Evolutionary conservation across 2,113 vertebrate species (phyloP).

Genomic region (Onychostoma macrolepis): DNA sequence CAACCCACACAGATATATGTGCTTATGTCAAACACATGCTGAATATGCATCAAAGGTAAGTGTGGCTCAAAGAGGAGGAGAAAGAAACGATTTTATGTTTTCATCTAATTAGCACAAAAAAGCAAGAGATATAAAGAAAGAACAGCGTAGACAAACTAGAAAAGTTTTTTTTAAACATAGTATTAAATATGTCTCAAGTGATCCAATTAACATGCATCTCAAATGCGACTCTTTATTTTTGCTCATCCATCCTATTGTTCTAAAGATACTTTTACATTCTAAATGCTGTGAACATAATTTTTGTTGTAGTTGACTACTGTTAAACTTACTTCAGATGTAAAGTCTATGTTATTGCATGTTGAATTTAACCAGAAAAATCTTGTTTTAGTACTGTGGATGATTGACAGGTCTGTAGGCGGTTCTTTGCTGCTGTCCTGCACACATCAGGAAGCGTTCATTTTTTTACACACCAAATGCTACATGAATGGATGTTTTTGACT

Average conservation of each 20-base stretch:
- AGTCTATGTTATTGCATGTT: neutral
- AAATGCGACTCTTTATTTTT: neutral
- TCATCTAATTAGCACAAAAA: neutral
- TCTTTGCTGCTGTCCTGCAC: neutral
- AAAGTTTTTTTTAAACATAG: neutral
- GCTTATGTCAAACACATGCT: neutral
- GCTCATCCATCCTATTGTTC: neutral
- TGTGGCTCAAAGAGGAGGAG: neutral
- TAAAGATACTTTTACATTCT: neutral
- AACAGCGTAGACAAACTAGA: neutral
- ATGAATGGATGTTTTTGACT: neutral
- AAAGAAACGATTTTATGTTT: neutral
- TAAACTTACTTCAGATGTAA: neutral
- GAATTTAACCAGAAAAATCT: neutral
- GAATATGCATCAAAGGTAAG: conserved; percentile 25
- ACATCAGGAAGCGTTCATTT: neutral
- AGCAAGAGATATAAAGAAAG: neutral
- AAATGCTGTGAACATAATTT: neutral
- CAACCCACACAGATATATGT: neutral
- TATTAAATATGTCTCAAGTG: neutral
- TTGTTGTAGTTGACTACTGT: neutral
- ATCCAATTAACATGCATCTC: neutral
- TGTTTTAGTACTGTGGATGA: neutral
- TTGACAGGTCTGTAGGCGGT: neutral
- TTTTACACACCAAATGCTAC: neutral